Percentiles rank a stretch among this genome's conserved stretches.
Evolutionary conservation across 2,113 vertebrate species (phyloP).

Genomic region (Aleadryas rufinucha): DNA sequence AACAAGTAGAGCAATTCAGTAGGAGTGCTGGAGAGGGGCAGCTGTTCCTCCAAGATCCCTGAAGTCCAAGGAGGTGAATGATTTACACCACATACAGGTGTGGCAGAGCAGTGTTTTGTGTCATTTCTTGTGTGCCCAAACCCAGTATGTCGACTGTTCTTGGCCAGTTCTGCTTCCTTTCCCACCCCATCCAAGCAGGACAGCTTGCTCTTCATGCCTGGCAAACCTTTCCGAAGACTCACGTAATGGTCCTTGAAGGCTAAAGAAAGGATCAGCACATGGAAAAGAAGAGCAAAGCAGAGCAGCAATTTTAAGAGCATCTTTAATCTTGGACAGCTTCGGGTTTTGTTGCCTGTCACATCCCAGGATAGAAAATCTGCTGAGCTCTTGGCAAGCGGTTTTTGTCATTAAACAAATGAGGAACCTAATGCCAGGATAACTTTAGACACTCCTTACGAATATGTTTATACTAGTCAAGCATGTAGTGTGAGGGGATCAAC

Average conservation of each 20-base stretch:
- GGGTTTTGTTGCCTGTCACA: background rate
- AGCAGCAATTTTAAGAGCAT: background rate
- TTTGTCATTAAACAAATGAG: background rate
- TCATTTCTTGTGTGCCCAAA: background rate
- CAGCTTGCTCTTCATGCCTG: background rate
- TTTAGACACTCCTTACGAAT: background rate
- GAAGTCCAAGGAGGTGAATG: background rate
- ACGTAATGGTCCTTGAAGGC: background rate
- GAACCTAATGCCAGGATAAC: background rate
- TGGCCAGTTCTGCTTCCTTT: background rate
- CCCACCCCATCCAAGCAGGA: background rate
- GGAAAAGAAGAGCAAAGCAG: background rate
- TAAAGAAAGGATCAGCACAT: background rate
- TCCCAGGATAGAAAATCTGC: background rate
- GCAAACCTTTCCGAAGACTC: background rate
- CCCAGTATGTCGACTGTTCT: accelerated
- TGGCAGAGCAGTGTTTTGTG: background rate
- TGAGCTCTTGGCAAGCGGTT: background rate
- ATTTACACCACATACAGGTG: background rate
- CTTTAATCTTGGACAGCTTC: background rate
- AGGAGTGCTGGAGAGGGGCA: background rate
- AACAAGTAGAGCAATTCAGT: background rate
- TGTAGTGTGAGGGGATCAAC: background rate
- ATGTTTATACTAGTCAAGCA: background rate
- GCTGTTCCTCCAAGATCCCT: background rate